phyloP scores from a whole-genome alignment of 2,113 vertebrate genomes.

The Malaclemys terrapin region DNA sequence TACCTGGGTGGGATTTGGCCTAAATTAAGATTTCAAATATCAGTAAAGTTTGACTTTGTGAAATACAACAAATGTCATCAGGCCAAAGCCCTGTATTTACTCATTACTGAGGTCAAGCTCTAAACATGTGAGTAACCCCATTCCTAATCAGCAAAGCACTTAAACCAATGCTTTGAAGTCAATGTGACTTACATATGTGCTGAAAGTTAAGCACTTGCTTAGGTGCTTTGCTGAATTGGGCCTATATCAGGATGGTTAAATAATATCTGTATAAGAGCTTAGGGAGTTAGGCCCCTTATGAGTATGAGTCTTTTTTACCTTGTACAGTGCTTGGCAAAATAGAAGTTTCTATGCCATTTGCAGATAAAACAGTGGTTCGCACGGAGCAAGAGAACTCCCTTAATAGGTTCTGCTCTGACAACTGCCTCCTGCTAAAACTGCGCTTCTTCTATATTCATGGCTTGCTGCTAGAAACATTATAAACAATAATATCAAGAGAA shows the following conservation, averaged over 20 bases:
- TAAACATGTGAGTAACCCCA: neutral
- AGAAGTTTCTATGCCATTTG: slow-evolving; percentile 29
- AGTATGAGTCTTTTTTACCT: neutral
- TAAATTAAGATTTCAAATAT: slow-evolving; percentile 25
- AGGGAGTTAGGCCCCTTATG: neutral
- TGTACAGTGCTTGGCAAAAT: slow-evolving; percentile 33
- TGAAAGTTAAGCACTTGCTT: slow-evolving; percentile 4
- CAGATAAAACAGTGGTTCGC: neutral
- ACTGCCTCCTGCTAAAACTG: neutral
- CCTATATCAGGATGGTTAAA: neutral
- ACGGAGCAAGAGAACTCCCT: neutral
- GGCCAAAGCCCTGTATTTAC: neutral
- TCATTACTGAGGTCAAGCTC: slow-evolving; percentile 10
- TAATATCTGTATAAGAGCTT: neutral
- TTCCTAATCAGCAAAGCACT: slow-evolving; percentile 10
- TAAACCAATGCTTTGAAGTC: neutral
- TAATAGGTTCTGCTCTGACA: neutral
- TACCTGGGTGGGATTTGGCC: neutral
- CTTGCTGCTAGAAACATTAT: neutral
- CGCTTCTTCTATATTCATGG: neutral
- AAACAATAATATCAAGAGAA: slow-evolving; percentile 21
- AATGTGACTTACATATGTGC: slow-evolving; percentile 1
- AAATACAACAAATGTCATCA: neutral
- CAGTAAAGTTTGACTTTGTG: neutral
- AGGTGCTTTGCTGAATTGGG: neutral